A percentile compares a stretch with the other conserved stretches of the same genome.
Conservation (phyloP, 2,797 vertebrate genomes). For the Petrocephalus sullivani region DNA sequence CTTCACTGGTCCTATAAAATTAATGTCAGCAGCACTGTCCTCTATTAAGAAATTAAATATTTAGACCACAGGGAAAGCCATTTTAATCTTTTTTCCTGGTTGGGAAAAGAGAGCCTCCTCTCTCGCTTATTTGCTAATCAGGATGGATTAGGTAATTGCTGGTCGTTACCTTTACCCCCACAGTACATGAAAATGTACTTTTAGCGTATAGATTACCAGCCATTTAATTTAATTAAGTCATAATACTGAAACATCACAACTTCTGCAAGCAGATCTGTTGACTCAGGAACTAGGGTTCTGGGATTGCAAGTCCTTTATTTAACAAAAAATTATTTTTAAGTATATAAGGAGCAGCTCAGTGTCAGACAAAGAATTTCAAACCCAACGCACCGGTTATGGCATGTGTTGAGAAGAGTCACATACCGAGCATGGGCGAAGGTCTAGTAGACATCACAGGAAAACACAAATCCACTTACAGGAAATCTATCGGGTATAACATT, state of each 20-base stretch:
- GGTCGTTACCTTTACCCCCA: conserved; percentile 36
- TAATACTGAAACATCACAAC: conserved; percentile 46
- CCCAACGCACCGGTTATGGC: neutral
- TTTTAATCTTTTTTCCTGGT: conserved; percentile 44
- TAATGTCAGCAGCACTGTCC: conserved; percentile 44
- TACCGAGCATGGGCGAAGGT: neutral
- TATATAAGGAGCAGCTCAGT: neutral
- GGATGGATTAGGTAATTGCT: conserved; percentile 34
- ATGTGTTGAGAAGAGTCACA: neutral
- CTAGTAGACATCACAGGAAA: neutral
- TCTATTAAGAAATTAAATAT: conserved; percentile 56
- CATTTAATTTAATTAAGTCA: conserved; percentile 49
- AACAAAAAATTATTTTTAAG: neutral
- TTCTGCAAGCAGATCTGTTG: conserved; percentile 41
- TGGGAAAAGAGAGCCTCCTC: conserved; percentile 32
- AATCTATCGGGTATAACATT: neutral
- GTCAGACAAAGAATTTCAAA: neutral
- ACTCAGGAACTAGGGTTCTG: conserved; percentile 28
- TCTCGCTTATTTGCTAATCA: conserved; percentile 43
- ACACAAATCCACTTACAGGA: neutral
- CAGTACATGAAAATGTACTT: conserved; percentile 45
- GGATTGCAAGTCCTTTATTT: neutral
- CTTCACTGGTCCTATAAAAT: conserved; percentile 44
- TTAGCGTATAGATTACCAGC: conserved; percentile 44
- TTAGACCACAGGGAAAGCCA: conserved; percentile 46